Conservation (phyloP, 2,888 invertebrate genomes). For the Sphecodes monilicornis region DNA sequence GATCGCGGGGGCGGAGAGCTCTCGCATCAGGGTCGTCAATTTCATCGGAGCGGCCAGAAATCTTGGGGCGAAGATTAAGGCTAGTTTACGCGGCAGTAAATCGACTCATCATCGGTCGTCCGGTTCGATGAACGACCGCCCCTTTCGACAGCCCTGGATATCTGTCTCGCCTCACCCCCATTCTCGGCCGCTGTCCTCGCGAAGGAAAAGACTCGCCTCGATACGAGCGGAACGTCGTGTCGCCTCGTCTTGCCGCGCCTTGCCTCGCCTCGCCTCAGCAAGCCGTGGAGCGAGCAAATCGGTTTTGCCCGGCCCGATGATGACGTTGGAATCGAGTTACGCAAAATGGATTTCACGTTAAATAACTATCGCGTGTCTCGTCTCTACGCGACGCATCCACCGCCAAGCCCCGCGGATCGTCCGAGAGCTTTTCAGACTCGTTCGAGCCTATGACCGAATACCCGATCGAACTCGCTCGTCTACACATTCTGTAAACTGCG, state of each 20-base stretch:
- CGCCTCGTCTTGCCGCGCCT: background rate
- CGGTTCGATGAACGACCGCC: constrained; percentile 11
- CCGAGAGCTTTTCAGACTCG: constrained; percentile 28
- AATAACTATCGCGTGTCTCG: constrained; percentile 76
- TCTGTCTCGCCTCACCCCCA: background rate
- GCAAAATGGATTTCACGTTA: constrained; percentile 81
- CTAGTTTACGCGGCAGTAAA: constrained; percentile 75
- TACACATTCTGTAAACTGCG: constrained; percentile 1
- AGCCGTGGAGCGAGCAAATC: constrained; percentile 68
- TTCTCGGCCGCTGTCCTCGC: constrained; percentile 18
- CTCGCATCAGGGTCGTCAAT: background rate
- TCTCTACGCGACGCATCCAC: constrained; percentile 10
- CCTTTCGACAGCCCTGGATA: constrained; percentile 28
- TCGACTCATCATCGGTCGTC: constrained; percentile 71
- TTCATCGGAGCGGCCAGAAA: background rate
- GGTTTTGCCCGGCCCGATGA: constrained; percentile 78
- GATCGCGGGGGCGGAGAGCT: background rate
- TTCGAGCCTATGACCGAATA: constrained; percentile 11
- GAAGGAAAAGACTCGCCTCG: constrained; percentile 28
- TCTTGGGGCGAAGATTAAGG: constrained; percentile 70
- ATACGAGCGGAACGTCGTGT: constrained; percentile 33
- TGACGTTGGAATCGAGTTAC: constrained; percentile 81
- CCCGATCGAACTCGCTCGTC: background rate
- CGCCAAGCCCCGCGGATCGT: background rate
- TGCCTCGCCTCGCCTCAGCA: background rate